A percentile compares a stretch with the other conserved stretches of the same genome.
phyloP scores from a whole-genome alignment of 1,140 invertebrate genomes.

The Saccostrea glomerata region DNA sequence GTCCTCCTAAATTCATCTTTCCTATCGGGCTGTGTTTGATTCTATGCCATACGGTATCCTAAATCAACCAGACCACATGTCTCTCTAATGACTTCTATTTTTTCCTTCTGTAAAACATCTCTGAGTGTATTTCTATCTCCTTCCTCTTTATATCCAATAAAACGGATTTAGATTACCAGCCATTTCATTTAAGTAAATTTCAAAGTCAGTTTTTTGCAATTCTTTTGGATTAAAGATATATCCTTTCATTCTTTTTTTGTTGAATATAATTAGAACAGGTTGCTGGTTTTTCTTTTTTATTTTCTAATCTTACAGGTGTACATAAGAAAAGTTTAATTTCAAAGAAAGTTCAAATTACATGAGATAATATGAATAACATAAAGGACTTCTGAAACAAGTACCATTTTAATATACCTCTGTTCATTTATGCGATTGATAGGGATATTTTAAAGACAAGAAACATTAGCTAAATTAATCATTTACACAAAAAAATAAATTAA shows the following conservation, averaged over 20 bases:
- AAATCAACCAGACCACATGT: slow-evolving; percentile 23
- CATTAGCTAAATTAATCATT: too few species aligned
- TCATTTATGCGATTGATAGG: too few species aligned
- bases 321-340: too few species aligned
- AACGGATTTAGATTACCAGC: slow-evolving; percentile 22
- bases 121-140: neutral
- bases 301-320: too few species aligned
- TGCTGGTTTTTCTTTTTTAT: too few species aligned
- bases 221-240: slow-evolving; percentile 7
- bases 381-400: too few species aligned
- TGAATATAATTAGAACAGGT: neutral
- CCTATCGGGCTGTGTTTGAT: neutral
- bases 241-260: slow-evolving; percentile 1
- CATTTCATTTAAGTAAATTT: neutral
- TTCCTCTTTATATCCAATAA: neutral
- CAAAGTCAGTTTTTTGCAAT: neutral
- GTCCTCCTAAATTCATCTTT: neutral
- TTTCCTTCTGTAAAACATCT: neutral
- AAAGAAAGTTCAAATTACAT: too few species aligned
- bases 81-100: neutral
- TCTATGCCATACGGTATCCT: neutral
- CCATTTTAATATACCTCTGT: too few species aligned
- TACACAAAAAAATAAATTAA: too few species aligned
- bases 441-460: too few species aligned
- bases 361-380: too few species aligned